Base-by-base conservation (phyloP, 2,113 vertebrate species). In the Alligator mississippiensis region DNA sequence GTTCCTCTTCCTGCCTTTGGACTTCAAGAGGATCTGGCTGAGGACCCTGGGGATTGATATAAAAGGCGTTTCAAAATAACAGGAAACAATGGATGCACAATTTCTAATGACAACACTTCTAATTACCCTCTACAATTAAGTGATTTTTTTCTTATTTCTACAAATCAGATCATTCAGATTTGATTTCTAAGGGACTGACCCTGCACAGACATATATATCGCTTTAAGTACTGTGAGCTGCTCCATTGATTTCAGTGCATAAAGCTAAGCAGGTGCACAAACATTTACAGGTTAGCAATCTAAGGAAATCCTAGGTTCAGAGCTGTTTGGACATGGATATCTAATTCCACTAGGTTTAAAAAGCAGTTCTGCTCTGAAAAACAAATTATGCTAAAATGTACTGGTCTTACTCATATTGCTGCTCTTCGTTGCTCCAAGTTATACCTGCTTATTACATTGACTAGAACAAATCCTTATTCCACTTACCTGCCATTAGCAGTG, bases 1-100 rank as follows among this genome's bases (percentile, higher is more conserved):
- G 95, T 34, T 92, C 85, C 74, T 98, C 98, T 78, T 96, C 98
- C 64, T 96, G 98, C 63, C 86, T 98, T 81, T 98, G 98, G 82
- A 97, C 62, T 77, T 99, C 98, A n/a, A 84, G 17, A 12, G 91
- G 90, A 70, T 96, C 96, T 2, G 95, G 84, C 54, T 98, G 98
- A 18, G 95, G 87, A 28, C 59, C 91, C 99, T 99, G 90, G 82
- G 72, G 11, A 80, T 58, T 25, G 22, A 88, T 22, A 92, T 77
- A 91, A 81, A 94, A 80, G 19, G 27, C 28, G 84, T 76, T 14
- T 82, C 2, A 64, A 24, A 87, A 81, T 38, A 61, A 60, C 12
- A 10, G 54, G 47, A 68, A 75, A 61, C 22, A 2, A 30, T 4
- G 75, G 85, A 34, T 70, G 77, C n/a, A 87, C 4, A 27, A 24